Base-by-base conservation (phyloP, 2,113 vertebrate genomes). In the Larimichthys crocea region DNA sequence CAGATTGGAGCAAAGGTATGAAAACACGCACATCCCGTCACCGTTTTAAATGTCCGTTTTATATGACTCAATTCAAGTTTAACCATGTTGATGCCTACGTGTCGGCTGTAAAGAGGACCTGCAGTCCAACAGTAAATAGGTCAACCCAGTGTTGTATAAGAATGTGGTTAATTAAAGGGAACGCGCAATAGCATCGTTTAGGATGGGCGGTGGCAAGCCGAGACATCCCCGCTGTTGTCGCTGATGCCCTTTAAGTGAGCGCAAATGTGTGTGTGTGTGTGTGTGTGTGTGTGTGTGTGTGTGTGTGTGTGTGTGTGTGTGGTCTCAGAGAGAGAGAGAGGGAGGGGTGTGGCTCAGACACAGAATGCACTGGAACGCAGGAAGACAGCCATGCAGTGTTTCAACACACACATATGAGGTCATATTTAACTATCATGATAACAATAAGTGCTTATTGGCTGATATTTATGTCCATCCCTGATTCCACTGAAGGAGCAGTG, bases 1-100 rank as follows among this genome's bases (percentile, higher is more conserved):
- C 92, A 93, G 90, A 93, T 93, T 78, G 92, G 92, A 78, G 92
- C 92, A 11, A 93, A 93, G 90, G 92, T 93, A 88, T 9, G 80
- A 19, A 22, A 46, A 22, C 20, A 20, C 29, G 8, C 26, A 17
- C 24, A 1, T 40, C 35, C 31, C 15, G 24, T 31, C 5, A 24
- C 9, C 9, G 12, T n/a, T n/a, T 35, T 35, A 9, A 46, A 9
- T 15, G 35, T 68, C 67, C 53, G 19, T 53, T 74, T 67, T 10
- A 3, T 74, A 56, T 22, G 31, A 63, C 46, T 48, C 8, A 62
- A 76, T 44, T 9, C 10, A 49, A 26, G 31, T 44, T 29, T 1
- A 22, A 6, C 16, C 12, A 44, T 35, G 56, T n/a, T 22, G 22
- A 22, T 52, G 60, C 14, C 53, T 10, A 26, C 46, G 29, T 29